phyloP scores from a whole-genome alignment of 2,797 vertebrate species.

The Oophaga sylvatica region DNA sequence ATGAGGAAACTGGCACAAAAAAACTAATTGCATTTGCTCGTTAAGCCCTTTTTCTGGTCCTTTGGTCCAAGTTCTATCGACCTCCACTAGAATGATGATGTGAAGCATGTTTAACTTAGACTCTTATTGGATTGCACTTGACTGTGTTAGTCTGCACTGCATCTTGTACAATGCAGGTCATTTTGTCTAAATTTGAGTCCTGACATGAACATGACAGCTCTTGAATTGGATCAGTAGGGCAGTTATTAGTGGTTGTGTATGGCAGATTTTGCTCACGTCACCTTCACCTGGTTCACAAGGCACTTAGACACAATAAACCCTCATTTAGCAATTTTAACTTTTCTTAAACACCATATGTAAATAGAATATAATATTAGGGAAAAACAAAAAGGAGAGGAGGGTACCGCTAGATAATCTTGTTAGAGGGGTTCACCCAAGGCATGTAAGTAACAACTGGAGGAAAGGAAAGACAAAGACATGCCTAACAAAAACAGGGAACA shows the following conservation, averaged over 20 bases:
- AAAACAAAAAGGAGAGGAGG: no score
- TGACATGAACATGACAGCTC: neutral
- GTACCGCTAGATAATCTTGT: no score
- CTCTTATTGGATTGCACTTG: neutral
- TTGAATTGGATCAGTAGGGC: neutral
- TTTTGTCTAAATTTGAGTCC: neutral
- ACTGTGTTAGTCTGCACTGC: neutral
- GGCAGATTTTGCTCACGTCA: neutral
- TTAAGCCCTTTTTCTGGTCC: neutral
- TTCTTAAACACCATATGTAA: no score
- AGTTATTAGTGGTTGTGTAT: neutral
- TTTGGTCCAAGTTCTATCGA: neutral
- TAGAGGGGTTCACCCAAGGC: no score
- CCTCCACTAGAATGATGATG: neutral
- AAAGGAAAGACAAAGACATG: no score
- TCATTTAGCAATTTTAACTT: no score
- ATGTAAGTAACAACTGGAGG: no score
- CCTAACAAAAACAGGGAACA: no score
- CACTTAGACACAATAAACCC: neutral
- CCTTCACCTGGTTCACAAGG: neutral
- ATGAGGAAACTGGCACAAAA: neutral
- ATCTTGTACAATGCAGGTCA: neutral
- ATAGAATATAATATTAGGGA: no score
- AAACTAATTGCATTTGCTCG: neutral
- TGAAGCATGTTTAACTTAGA: neutral